Base-by-base conservation (phyloP, 2,888 invertebrate species). In the Synanthedon tipuliformis region DNA sequence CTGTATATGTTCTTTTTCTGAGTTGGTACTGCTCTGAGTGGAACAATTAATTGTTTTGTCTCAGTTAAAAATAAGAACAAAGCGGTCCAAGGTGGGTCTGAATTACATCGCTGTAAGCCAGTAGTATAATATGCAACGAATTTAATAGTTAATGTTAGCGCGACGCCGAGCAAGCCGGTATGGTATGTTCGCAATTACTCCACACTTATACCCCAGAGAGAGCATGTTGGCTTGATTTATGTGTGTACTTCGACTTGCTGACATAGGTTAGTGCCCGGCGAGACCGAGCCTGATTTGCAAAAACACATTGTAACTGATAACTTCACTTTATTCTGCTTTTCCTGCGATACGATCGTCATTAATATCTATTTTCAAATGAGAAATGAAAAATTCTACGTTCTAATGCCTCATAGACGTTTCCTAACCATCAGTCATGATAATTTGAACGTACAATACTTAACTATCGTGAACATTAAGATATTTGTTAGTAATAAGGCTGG, bases 121-220 rank as follows among this genome's bases (percentile, higher is more conserved):
- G 75, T 83, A 81, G 78, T 84, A 80, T 84, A 84, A 83, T 83
- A 86, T 86, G 84, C 85, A 86, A 84, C 84, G 86, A 86, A 82
- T 85, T 86, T 85, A 86, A 86, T 85, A 86, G 82, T 85, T 86
- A 84, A 86, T 84, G 84, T 76, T 71, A 70, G 65, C 58, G 75
- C 76, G 81, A 80, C 80, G 78, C 72, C 70, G 71, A 70, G 75
- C 67, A 67, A 70, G 67, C 76, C 74, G 75, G 71, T 77, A 73
- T 77, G 79, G 71, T 77, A 73, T 77, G 79, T 68, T 78, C 73
- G 74, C 81, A 85, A 86, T 85, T 85, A 84, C 85, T 81, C 75
- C 71, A 75, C 81, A 82, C 81, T 80, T 78, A 76, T 78, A 78
- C 83, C 78, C 82, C 52, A 54, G 75, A 68, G 80, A 65, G 69